Evolutionary conservation across 2,888 invertebrate species (phyloP).

Genomic region (Phortica magna): DNA sequence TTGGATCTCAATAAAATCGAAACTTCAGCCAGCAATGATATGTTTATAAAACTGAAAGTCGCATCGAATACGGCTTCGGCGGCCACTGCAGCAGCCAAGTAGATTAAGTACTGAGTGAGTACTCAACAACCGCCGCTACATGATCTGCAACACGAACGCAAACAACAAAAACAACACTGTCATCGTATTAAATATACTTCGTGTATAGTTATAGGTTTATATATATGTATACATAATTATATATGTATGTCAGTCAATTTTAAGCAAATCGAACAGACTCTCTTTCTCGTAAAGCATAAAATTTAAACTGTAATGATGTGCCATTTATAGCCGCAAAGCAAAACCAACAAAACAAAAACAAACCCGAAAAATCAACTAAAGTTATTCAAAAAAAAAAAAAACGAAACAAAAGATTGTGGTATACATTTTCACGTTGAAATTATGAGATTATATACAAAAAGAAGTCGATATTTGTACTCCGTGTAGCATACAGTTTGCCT

Average conservation of each 20-base stretch:
- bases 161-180: constrained; percentile 27
- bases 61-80: constrained; percentile 65
- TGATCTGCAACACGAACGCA: constrained; percentile 19
- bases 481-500: constrained; percentile 66
- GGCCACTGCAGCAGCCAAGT: constrained; percentile 60
- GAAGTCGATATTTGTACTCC: constrained; percentile 63
- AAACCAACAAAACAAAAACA: constrained; percentile 5
- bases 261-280: constrained; percentile 60
- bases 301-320: constrained; percentile 34
- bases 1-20: constrained; percentile 74
- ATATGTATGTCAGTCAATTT: constrained; percentile 62
- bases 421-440: constrained; percentile 8
- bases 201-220: constrained; percentile 39
- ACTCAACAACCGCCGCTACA: background rate
- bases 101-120: constrained; percentile 30
- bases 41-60: constrained; percentile 76
- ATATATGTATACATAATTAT: constrained; percentile 49
- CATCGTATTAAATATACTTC: constrained; percentile 4
- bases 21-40: constrained; percentile 63
- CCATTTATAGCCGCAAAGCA: constrained; percentile 24
- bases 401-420: constrained; percentile 33
- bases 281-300: constrained; percentile 36
- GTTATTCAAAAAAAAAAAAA: constrained; percentile 35
- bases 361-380: constrained; percentile 20
- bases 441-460: constrained; percentile 38